A percentile compares a stretch with the other conserved stretches of the same genome.
Conservation (phyloP, 2,113 vertebrate species). For the Nyctibius bracteatus region DNA sequence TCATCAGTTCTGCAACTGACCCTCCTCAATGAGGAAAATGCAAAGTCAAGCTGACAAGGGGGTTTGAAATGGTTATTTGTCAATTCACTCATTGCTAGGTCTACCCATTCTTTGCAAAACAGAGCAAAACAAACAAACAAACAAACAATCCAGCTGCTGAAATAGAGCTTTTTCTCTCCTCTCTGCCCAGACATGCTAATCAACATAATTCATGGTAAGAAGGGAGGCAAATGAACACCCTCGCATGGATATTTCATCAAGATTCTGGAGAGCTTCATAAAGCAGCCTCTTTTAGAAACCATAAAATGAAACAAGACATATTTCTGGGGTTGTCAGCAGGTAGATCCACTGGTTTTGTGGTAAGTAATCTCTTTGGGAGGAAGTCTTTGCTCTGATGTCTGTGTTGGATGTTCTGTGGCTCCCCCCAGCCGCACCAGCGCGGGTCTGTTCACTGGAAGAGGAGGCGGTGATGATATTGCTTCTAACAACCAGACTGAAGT, state of each 20-base stretch:
- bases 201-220: constrained; percentile 49
- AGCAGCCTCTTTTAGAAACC: constrained; percentile 66
- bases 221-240: not conserved
- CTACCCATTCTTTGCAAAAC: not conserved
- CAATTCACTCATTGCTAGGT: not conserved
- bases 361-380: constrained; percentile 83
- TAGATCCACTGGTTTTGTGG: constrained; percentile 74
- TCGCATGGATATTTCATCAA: constrained; percentile 52
- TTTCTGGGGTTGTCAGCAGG: constrained; percentile 80
- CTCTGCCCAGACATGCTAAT: constrained; percentile 9
- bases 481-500: constrained; percentile 79
- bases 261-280: constrained; percentile 57
- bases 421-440: constrained; percentile 54
- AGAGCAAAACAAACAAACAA: not conserved
- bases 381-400: constrained; percentile 76
- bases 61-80: not conserved
- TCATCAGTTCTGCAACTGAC: not conserved
- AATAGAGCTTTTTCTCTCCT: not conserved
- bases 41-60: not conserved
- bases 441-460: constrained; percentile 59
- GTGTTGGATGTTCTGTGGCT: constrained; percentile 65
- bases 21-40: not conserved
- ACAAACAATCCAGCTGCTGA: not conserved
- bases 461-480: constrained; percentile 75
- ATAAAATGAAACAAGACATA: constrained; percentile 79